These are phyloP conservation scores for Pectinophora gossypiella DNA, from an alignment of 1,140 invertebrate genomes.

Conservation along the genomic window DNA sequence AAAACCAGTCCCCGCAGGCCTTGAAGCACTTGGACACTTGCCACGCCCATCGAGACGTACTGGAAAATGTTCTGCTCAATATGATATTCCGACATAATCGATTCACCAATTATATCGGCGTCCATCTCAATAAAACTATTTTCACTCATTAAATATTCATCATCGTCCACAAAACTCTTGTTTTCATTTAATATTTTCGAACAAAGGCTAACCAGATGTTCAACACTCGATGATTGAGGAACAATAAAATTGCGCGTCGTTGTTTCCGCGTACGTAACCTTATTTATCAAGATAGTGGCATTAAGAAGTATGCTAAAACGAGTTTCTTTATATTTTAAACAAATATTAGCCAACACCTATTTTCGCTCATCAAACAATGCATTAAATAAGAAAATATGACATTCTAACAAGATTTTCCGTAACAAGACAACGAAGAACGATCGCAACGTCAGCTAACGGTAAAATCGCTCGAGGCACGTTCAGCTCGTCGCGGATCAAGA, in stretches of 20 bases:
- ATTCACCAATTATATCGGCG: slow-evolving; percentile 23
- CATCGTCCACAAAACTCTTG: background rate
- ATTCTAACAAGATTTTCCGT: background rate
- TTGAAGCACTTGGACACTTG: slow-evolving; percentile 56
- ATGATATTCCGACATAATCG: slow-evolving; percentile 23
- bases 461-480: slow-evolving; percentile 27
- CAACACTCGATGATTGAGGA: slow-evolving; percentile 33
- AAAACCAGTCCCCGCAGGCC: slow-evolving; percentile 54
- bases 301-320: slow-evolving; percentile 48
- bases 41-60: slow-evolving; percentile 51
- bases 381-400: background rate
- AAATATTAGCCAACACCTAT: slow-evolving; percentile 3
- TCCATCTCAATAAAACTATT: background rate
- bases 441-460: slow-evolving; percentile 36
- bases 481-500: slow-evolving; percentile 15
- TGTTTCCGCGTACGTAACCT: slow-evolving; percentile 58
- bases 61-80: slow-evolving; percentile 34
- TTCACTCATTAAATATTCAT: background rate
- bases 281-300: slow-evolving; percentile 56
- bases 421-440: slow-evolving; percentile 23
- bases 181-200: slow-evolving; percentile 12
- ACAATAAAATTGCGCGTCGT: slow-evolving; percentile 40
- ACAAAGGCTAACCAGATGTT: slow-evolving; percentile 35
- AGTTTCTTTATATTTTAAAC: slow-evolving; percentile 31
- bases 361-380: background rate